phyloP scores from a whole-genome alignment of 1,140 invertebrate genomes.

The Tribolium castaneum region DNA sequence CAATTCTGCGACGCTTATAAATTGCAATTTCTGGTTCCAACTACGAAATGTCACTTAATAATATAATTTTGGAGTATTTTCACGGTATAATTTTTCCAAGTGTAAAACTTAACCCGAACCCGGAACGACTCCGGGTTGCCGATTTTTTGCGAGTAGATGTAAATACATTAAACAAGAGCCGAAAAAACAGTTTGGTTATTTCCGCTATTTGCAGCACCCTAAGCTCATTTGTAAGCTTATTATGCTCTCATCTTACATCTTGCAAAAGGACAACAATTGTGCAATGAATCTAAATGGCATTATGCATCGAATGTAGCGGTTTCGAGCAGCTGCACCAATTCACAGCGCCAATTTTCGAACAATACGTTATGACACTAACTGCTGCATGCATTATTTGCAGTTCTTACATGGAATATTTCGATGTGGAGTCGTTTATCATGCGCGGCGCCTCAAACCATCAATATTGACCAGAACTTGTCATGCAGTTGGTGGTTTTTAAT shows the following conservation, averaged over 20 bases:
- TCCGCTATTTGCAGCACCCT: too few relatives aligned
- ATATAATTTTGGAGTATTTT: too few relatives aligned
- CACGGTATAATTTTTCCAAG: too few relatives aligned
- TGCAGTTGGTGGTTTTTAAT: not conserved
- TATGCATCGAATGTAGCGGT: slow-evolving; percentile 3
- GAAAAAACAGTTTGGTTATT: too few relatives aligned
- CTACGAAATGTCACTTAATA: too few relatives aligned
- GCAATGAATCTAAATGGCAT: slow-evolving; percentile 3
- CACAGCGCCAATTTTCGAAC: not conserved
- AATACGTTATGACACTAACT: not conserved
- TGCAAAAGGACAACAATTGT: not conserved
- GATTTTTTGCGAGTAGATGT: too few relatives aligned
- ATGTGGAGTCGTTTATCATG: not conserved
- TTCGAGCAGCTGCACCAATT: not conserved
- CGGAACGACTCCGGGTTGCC: too few relatives aligned
- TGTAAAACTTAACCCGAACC: too few relatives aligned
- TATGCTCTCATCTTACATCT: not conserved
- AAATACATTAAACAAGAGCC: too few relatives aligned
- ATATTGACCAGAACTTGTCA: not conserved
- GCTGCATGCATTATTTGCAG: not conserved
- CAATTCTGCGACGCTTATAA: not conserved
- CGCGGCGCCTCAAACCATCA: not conserved
- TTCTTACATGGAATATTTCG: not conserved
- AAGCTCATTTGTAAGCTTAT: not conserved
- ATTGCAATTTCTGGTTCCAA: not conserved